Conservation (phyloP, 2,888 invertebrate species). For the Mechanitis messenoides region DNA sequence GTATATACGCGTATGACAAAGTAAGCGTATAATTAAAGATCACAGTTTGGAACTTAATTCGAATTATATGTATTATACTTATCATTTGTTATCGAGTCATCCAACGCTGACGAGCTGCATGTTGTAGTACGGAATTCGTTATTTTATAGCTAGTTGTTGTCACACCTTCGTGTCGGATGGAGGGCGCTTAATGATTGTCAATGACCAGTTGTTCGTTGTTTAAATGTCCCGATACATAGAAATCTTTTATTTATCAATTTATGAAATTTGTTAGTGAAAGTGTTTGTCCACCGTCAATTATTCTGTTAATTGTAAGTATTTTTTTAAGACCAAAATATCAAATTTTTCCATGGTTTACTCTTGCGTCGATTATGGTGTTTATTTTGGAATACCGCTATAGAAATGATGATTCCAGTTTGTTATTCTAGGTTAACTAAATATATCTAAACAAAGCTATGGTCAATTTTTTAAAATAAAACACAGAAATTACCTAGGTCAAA, state of each 20-base stretch:
- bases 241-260: conserved; percentile 10
- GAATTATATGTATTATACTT: conserved; percentile 16
- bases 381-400: background rate
- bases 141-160: conserved; percentile 27
- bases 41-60: background rate
- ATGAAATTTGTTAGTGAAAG: background rate
- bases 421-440: too few species aligned
- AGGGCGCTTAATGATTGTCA: conserved; percentile 15
- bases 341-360: background rate
- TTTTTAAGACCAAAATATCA: background rate
- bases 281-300: background rate
- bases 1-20: too few species aligned
- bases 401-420: background rate
- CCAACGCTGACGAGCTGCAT: conserved; percentile 16
- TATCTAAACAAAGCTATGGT: too few species aligned
- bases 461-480: too few species aligned
- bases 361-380: background rate
- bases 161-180: conserved; percentile 23
- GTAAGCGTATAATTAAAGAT: too few species aligned
- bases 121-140: background rate
- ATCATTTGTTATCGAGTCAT: conserved; percentile 25
- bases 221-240: conserved; percentile 11
- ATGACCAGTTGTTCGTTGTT: conserved; percentile 15
- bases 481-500: too few species aligned
- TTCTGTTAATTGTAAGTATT: background rate